These are phyloP conservation scores for Leucopsar rothschildi DNA, from an alignment of 2,113 vertebrate species.

Conservation along the genomic window DNA sequence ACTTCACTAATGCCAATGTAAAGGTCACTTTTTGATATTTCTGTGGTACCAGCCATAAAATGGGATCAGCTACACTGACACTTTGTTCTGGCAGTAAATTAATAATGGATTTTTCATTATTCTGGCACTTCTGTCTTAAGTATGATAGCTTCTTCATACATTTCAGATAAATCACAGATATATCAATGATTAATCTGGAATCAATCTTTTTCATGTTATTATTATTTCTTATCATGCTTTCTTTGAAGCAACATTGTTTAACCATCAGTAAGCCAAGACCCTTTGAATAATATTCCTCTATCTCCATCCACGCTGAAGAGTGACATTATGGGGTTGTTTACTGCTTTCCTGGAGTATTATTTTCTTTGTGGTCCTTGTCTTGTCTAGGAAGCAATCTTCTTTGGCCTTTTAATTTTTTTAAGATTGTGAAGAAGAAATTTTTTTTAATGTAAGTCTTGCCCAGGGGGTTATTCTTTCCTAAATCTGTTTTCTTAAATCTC, in stretches of 20 bases:
- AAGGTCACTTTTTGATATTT: conserved; percentile 24
- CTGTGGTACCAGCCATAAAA: background rate
- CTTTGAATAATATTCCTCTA: background rate
- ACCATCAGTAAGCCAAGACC: background rate
- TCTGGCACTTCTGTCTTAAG: background rate
- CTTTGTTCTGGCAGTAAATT: background rate
- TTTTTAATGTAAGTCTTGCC: background rate
- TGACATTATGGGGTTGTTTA: background rate
- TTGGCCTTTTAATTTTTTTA: background rate
- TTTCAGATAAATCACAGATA: background rate
- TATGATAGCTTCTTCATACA: background rate
- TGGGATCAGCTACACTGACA: background rate
- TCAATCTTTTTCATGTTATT: background rate
- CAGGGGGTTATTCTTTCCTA: background rate
- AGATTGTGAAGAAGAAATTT: background rate
- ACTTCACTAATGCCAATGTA: background rate
- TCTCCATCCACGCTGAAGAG: background rate
- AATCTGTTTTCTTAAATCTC: background rate
- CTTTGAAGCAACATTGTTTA: background rate
- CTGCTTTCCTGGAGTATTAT: background rate
- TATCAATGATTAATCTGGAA: background rate
- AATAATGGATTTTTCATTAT: background rate
- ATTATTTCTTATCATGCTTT: background rate
- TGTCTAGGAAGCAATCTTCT: background rate
- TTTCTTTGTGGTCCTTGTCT: background rate